Base-by-base conservation (phyloP, 2,797 vertebrate genomes). In the Coendou prehensilis region DNA sequence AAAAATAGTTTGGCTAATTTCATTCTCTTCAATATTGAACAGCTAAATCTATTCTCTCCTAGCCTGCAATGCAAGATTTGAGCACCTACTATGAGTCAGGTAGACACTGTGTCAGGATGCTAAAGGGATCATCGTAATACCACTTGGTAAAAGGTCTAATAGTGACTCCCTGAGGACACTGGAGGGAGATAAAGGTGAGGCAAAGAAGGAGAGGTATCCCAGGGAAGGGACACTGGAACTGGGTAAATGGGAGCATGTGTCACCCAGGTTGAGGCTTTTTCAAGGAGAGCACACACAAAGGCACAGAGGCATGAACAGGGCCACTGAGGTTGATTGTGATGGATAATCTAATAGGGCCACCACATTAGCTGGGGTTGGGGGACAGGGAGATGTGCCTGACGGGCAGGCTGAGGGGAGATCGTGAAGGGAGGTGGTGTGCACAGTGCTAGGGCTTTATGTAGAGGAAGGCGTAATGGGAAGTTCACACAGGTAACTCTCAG, bases 11-110 rank as follows among this genome's bases (percentile, higher is more conserved):
- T 9, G 17, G 61, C 22, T 59, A 1, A 56, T 59, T 84, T 82
- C 45, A 30, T 86, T n/a, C 50, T 73, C 52, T 41, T 89, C 9
- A 88, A 1, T 17, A 28, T 10, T 1, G n/a, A 94, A 13, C 14
- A 67, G 82, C 78, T 75, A 41, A 82, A 52, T 88, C 9, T 11
- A 52, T 80, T 93, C 37, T 92, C 67, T 13, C 63, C 69, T 28
- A 78, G 41, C 37, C 2, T 90, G 89, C 76, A 87, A 0, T 20
- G 13, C 28, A 71, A 63, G 59, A 20, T 87, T 47, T 64, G 79
- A 83, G 30, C 59, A 23, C 13, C 45, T 75, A 17, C 71, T 50
- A 0, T 85, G 82, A 63, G 82, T 87, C 90, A 54, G 33, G 57
- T n/a, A 45, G 88, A 67, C 37, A n/a, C 41, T 47, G 1, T 85